Base-by-base conservation (phyloP, 2,888 invertebrate species). In the Leptinotarsa juncta region DNA sequence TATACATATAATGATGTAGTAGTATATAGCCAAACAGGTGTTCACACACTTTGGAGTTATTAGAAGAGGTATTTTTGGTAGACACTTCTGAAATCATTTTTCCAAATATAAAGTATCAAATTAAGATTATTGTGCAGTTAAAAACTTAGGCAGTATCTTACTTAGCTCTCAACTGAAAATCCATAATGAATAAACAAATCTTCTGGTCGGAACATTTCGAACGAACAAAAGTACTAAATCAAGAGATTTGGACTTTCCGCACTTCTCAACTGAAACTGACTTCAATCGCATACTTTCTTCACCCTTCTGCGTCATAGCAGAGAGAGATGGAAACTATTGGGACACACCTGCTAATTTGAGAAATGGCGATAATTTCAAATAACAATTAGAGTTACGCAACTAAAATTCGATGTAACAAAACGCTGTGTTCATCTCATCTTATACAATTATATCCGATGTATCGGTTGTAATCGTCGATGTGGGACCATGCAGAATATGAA, bases 261-360 rank as follows among this genome's bases (percentile, higher is more conserved):
- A 51, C 51, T 51, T 15, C n/a, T 42, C 42, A 42, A 51, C n/a
- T 51, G 15, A n/a, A 51, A 51, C 20, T 20, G 14, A 57, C 18
- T 57, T 57, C 3, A 14, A 20, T 23, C 12, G 20, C 20, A 14
- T 0, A 57, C 57, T 57, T 57, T 51, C 12, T 23, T 23, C 57
- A 57, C 14, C 57, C 57, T 20, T 57, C 57, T 42, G 42, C 42
- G 42, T 42, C 42, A 42, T 3, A 4, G 16, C 51, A 51, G 16
- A n/a, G 57, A 14, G 32, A 53, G 18, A 53, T 7, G 23, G 57
- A 23, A 26, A 12, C 1, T 5, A 57, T 57, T 57, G 57, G 26
- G 57, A 57, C 18, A 57, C 57, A 57, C n/a, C 57, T n/a, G 23
- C 57, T 57, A 57, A 57, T 57, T 57, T 15, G 57, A 57, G 20